phyloP scores from a whole-genome alignment of 2,888 invertebrate genomes.

The Gasteruption jaculator region DNA sequence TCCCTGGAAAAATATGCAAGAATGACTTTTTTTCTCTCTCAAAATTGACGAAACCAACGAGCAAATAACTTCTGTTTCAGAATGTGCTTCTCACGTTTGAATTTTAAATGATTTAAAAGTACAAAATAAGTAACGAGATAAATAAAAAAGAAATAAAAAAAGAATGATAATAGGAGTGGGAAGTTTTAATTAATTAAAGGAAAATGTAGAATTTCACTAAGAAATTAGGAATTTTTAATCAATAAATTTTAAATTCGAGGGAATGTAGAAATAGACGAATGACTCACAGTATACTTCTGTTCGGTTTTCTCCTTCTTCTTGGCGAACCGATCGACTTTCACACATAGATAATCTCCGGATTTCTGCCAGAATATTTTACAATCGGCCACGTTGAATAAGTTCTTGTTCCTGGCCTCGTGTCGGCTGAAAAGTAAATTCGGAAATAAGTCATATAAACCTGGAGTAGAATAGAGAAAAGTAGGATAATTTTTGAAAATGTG shows the following conservation, averaged over 20 bases:
- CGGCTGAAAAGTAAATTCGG: slow-evolving; percentile 52
- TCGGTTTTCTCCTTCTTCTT: slow-evolving; percentile 94
- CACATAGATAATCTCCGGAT: slow-evolving; percentile 94
- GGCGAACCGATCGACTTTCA: slow-evolving; percentile 85
- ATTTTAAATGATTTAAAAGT: too few species aligned
- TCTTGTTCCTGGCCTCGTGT: slow-evolving; percentile 85
- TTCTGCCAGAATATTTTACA: slow-evolving; percentile 99
- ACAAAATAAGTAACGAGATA: not conserved
- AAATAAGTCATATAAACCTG: too few species aligned
- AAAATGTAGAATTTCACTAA: too few species aligned
- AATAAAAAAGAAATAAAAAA: not conserved
- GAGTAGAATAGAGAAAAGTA: slow-evolving; percentile 1
- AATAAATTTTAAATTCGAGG: too few species aligned
- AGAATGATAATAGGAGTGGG: slow-evolving; percentile 17
- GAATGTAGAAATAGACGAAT: too few species aligned
- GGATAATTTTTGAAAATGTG: slow-evolving; percentile 5
- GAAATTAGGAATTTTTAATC: too few species aligned
- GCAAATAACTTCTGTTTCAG: too few species aligned
- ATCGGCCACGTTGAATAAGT: slow-evolving; percentile 95
- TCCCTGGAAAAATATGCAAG: slow-evolving; percentile 58
- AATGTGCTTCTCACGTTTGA: too few species aligned
- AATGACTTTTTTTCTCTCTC: slow-evolving; percentile 2
- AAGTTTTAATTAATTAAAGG: too few species aligned
- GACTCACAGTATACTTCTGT: slow-evolving; percentile 77
- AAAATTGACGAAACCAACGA: too few species aligned